Evolutionary conservation across 2,113 vertebrate species (phyloP), one percentile per base, ranked within the genome.

Genomic region (Megalops atlanticus): DNA sequence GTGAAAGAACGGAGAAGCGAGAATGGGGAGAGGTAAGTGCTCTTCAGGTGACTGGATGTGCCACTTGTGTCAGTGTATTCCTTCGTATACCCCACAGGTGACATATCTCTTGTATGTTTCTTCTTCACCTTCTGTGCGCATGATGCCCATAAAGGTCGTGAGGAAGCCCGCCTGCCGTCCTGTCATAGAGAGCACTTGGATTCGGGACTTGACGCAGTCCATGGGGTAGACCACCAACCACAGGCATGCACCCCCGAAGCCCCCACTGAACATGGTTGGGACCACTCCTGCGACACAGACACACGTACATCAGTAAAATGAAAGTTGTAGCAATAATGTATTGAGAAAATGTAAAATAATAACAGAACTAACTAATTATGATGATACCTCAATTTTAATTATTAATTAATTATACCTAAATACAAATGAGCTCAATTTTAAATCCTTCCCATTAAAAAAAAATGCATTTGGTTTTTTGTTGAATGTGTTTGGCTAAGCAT

Each of bases 101-200:
- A 49, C 47, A 49, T n/a, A 21, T 18, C 15, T 71, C 39, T 47
- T 52, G 64, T 72, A 38, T 40, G 49, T 14, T 45, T 36, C 8
- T 1, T 1, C 8, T 78, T 88, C 84, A 96, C 98, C 98, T 96
- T 99, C 98, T 0, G 91, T 93, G 74, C 86, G 95, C 74, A 96
- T 85, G 40, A 99, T 89, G 73, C 87, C 92, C 84, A 90, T 91
- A 83, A 98, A 96, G 0, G 97, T 99, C 88, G 92, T 94, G 73
- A 97, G 90, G 82, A 99, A 97, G 8, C 98, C 98, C 0, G 94
- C 85, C 86, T 98, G 97, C 80, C 92, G 96, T 41, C 95, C 95
- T 31, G 92, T 94, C 97, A 99, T 98, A 15, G 98, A 99, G 88
- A 99, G 97, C 83, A 99, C 98, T 87, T 99, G 97, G 89, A 99